A percentile compares a stretch with the other conserved stretches of the same genome.
These are phyloP conservation scores for Hemicordylus capensis DNA, from an alignment of 2,113 vertebrate species.

Conservation along the genomic window DNA sequence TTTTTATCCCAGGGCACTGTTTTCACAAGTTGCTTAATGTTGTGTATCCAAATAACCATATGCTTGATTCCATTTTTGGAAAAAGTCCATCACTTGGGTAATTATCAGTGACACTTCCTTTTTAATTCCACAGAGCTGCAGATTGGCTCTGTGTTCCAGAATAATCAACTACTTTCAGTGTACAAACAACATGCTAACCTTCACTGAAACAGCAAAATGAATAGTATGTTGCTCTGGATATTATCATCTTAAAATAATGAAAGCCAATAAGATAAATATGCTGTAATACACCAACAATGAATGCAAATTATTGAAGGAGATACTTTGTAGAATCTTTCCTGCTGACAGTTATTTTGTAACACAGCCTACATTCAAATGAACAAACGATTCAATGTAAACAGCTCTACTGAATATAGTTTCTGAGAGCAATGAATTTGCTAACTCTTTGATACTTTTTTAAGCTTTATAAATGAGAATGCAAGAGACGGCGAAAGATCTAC, in stretches of 20 bases:
- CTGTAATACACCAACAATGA: slow-evolving; percentile 17
- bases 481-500: background rate
- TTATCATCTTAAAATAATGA: slow-evolving; percentile 28
- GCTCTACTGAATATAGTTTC: background rate
- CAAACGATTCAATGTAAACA: background rate
- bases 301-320: slow-evolving; percentile 11
- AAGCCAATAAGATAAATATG: slow-evolving; percentile 34
- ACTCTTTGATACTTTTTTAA: background rate
- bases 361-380: slow-evolving; percentile 6
- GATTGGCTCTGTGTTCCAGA: background rate
- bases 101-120: slow-evolving; percentile 38
- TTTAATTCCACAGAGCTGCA: background rate
- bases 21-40: slow-evolving; percentile 26
- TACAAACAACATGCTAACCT: slow-evolving; percentile 32
- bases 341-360: background rate
- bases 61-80: background rate
- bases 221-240: slow-evolving; percentile 18
- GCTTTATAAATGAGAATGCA: background rate
- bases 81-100: slow-evolving; percentile 23
- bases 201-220: slow-evolving; percentile 50
- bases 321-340: slow-evolving; percentile 40
- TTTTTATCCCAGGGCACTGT: slow-evolving; percentile 22
- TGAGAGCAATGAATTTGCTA: background rate
- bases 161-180: slow-evolving; percentile 45
- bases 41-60: background rate